A percentile compares a stretch with the other conserved stretches of the same genome.
These are phyloP conservation scores for Lepilemur ruficaudatus DNA, from an alignment of 2,797 vertebrate species.

Conservation along the genomic window DNA sequence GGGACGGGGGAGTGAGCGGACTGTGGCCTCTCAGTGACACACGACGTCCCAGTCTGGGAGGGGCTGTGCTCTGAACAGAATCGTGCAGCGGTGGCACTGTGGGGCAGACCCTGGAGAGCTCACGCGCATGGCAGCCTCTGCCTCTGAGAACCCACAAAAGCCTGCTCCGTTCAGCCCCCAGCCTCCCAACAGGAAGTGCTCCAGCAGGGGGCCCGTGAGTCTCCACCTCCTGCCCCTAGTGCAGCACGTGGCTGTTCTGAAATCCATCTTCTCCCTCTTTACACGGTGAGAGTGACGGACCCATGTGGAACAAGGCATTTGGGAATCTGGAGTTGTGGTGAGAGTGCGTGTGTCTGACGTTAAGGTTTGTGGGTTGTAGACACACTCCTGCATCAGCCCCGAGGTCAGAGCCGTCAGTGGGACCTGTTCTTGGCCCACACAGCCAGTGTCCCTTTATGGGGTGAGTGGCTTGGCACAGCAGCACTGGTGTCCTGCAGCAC, in stretches of 20 bases:
- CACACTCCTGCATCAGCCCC: neutral
- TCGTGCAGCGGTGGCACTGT: rapidly evolving
- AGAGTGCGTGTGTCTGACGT: rapidly evolving
- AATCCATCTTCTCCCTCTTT: rapidly evolving
- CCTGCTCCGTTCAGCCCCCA: neutral
- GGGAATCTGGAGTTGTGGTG: neutral
- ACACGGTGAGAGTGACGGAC: rapidly evolving
- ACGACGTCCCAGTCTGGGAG: rapidly evolving
- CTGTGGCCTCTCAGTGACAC: neutral
- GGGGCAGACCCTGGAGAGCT: neutral
- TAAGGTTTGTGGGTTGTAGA: neutral
- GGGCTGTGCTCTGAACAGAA: neutral
- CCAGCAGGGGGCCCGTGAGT: neutral
- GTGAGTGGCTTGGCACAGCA: neutral
- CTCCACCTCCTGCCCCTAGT: neutral
- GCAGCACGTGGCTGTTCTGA: neutral
- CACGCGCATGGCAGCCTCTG: neutral
- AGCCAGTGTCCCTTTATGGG: neutral
- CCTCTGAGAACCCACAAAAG: no score
- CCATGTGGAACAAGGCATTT: neutral
- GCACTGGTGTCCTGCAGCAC: neutral
- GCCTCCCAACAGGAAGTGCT: rapidly evolving
- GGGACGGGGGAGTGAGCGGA: neutral
- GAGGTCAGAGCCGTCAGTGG: neutral
- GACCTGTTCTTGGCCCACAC: no score